Evolutionary conservation across 64 coral and sea anemone species (phyloP).

Genomic region (Porites australiensis): DNA sequence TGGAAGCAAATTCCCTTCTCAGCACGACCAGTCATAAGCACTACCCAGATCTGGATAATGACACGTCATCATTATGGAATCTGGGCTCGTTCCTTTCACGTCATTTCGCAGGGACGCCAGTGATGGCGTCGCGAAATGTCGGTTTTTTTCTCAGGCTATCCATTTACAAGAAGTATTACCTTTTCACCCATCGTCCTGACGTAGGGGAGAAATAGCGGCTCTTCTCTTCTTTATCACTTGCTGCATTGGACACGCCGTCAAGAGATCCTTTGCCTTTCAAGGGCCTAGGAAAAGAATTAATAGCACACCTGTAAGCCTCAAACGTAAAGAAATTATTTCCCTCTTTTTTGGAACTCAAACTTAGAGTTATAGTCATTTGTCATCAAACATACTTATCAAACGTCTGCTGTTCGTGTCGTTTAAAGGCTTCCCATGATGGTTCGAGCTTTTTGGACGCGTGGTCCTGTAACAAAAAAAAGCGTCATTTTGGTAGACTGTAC

Average conservation of each 20-base stretch:
- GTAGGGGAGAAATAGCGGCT: conserved; percentile 80
- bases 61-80: too few species aligned
- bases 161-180: conserved; percentile 24
- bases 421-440: conserved; percentile 46
- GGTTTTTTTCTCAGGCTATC: too few species aligned
- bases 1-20: too few species aligned
- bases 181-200: conserved; percentile 92
- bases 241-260: background rate
- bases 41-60: too few species aligned
- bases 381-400: conserved; percentile 2
- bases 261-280: background rate
- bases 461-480: background rate
- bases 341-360: too few species aligned
- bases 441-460: conserved; percentile 36
- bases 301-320: too few species aligned
- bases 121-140: too few species aligned
- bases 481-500: background rate
- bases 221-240: conserved; percentile 11
- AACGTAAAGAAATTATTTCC: too few species aligned
- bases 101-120: too few species aligned
- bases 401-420: conserved; percentile 9
- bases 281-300: conserved; percentile 17
- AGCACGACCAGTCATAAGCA: too few species aligned
- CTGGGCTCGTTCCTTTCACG: too few species aligned
- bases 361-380: too few species aligned